Conservation (phyloP, 2,113 vertebrate species). For the Symphodus melops region DNA sequence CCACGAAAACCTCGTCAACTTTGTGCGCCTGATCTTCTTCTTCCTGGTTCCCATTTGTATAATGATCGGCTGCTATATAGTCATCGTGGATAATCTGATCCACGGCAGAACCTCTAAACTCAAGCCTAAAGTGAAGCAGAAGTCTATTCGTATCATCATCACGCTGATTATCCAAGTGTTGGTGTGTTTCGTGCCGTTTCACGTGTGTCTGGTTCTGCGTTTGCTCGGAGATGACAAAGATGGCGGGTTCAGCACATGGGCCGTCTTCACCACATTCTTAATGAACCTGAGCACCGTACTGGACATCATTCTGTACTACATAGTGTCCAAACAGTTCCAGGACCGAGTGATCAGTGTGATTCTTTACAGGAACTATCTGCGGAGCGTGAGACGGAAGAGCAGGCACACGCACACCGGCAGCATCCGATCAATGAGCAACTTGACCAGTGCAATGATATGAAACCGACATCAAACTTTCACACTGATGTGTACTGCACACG, state of each 20-base stretch:
- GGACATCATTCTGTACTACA: slow-evolving; percentile 96
- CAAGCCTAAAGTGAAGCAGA: slow-evolving; percentile 95
- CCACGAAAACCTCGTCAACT: slow-evolving; percentile 85
- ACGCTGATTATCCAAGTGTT: slow-evolving; percentile 92
- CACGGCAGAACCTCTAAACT: slow-evolving; percentile 91
- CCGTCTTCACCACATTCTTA: slow-evolving; percentile 91
- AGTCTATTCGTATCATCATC: slow-evolving; percentile 94
- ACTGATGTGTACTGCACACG: not conserved
- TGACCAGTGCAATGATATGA: slow-evolving; percentile 93
- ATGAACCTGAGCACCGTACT: slow-evolving; percentile 96
- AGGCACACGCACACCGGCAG: slow-evolving; percentile 87
- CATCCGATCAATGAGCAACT: slow-evolving; percentile 90
- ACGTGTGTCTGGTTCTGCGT: slow-evolving; percentile 88
- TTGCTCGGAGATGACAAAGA: slow-evolving; percentile 75
- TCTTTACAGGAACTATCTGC: slow-evolving; percentile 94
- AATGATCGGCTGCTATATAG: slow-evolving; percentile 92
- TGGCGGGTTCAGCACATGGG: slow-evolving; percentile 85
- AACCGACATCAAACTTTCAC: not conserved
- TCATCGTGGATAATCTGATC: slow-evolving; percentile 92
- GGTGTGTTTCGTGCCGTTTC: slow-evolving; percentile 94
- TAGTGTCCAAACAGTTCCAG: slow-evolving; percentile 98
- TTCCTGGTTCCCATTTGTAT: slow-evolving; percentile 92
- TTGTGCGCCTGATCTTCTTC: slow-evolving; percentile 89
- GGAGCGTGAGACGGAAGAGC: slow-evolving; percentile 94
- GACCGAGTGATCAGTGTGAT: slow-evolving; percentile 96